A percentile compares a stretch with the other conserved stretches of the same genome.
phyloP scores from a whole-genome alignment of 2,888 invertebrate genomes.

The Muscina levida region DNA sequence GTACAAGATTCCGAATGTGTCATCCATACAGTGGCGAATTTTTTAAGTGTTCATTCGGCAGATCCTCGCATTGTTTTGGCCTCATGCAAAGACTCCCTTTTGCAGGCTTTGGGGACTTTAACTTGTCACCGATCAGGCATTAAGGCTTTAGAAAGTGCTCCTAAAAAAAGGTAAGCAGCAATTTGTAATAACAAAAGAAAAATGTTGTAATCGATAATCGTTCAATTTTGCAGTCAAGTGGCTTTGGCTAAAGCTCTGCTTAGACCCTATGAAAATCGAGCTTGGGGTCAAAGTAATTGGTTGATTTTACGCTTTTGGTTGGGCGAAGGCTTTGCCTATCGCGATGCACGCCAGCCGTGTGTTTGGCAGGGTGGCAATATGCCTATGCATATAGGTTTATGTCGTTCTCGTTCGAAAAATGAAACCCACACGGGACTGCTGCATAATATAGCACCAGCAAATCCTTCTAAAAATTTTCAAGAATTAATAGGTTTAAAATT shows the following conservation, averaged over 20 bases:
- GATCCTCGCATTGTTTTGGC: constrained; percentile 87
- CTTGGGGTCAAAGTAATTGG: constrained; percentile 93
- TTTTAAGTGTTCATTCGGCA: constrained; percentile 87
- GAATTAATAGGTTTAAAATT: constrained; percentile 84
- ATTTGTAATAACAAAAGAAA: too few relatives aligned
- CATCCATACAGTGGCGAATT: constrained; percentile 85
- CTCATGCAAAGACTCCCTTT: constrained; percentile 87
- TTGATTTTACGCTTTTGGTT: constrained; percentile 91
- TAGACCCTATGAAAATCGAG: constrained; percentile 89
- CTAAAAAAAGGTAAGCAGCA: constrained; percentile 77
- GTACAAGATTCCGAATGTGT: constrained; percentile 82
- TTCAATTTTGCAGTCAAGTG: constrained; percentile 81
- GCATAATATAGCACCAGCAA: constrained; percentile 79
- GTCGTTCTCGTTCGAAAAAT: constrained; percentile 77
- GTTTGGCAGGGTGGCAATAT: constrained; percentile 81
- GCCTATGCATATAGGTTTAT: constrained; percentile 74
- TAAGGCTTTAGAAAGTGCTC: constrained; percentile 85
- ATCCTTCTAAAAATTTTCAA: constrained; percentile 78
- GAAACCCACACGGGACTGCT: constrained; percentile 79
- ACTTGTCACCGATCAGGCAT: constrained; percentile 88
- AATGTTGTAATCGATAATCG: too few relatives aligned
- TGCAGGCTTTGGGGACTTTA: constrained; percentile 88
- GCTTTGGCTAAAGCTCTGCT: constrained; percentile 86
- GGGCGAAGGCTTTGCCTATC: constrained; percentile 90
- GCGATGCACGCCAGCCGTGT: constrained; percentile 82